Percentiles rank a stretch among this genome's conserved stretches.
Conservation (phyloP, 2,797 vertebrate genomes). For the Trachurus trachurus region DNA sequence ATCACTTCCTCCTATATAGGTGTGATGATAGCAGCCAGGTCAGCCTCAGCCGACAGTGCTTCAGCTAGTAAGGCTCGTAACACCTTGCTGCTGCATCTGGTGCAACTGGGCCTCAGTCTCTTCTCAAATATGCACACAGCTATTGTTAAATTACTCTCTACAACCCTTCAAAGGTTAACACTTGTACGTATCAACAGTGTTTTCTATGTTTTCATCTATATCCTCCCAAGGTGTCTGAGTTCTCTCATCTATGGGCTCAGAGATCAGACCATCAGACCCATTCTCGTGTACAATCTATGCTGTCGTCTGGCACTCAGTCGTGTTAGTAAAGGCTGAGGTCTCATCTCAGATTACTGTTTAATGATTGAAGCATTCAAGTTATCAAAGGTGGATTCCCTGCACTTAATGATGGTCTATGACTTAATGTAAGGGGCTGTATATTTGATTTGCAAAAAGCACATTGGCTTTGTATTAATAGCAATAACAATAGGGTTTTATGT, state of each 20-base stretch:
- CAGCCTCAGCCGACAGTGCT: constrained; percentile 53
- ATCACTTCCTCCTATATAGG: constrained; percentile 47
- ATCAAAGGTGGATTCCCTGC: no score
- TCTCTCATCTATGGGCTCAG: constrained; percentile 69
- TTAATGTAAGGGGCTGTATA: no score
- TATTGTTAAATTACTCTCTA: background rate
- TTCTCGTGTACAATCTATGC: constrained; percentile 52
- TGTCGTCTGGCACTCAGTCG: background rate
- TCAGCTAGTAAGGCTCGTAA: constrained; percentile 44
- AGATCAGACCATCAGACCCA: constrained; percentile 59
- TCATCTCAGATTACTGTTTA: background rate
- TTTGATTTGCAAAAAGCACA: no score
- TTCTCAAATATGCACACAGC: constrained; percentile 12
- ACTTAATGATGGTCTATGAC: no score
- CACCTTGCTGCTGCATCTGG: constrained; percentile 63
- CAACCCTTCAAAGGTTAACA: rapidly evolving
- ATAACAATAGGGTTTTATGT: no score
- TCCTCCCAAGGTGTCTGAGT: constrained; percentile 65
- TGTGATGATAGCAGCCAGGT: constrained; percentile 58
- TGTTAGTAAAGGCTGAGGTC: background rate
- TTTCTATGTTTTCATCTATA: constrained; percentile 32
- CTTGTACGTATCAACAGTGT: constrained; percentile 5
- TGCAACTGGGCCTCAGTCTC: constrained; percentile 61
- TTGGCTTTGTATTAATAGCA: no score
- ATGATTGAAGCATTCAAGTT: no score